Evolutionary conservation across 2,797 vertebrate genomes (phyloP).

Genomic region (Enteromius argenteus): DNA sequence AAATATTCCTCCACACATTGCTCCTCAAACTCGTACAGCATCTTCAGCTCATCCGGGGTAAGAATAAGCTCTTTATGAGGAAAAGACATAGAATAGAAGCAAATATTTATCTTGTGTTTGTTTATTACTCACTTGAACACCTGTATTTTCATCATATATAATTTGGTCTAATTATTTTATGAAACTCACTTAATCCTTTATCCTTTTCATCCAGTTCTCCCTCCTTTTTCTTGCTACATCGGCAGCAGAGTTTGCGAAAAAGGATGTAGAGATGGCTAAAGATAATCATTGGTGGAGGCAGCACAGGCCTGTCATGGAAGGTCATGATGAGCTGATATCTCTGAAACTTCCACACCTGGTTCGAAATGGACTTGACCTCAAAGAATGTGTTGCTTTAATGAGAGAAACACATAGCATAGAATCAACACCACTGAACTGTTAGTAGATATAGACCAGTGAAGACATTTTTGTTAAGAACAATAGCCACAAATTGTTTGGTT

Average conservation of each 20-base stretch:
- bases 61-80: constrained; percentile 87
- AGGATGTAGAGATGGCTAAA: constrained; percentile 95
- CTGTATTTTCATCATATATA: neutral
- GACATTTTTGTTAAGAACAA: neutral
- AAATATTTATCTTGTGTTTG: neutral
- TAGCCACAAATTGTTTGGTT: neutral
- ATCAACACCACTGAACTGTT: neutral
- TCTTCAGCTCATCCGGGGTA: constrained; percentile 93
- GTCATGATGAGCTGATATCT: constrained; percentile 99
- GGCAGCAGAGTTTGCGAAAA: constrained; percentile 83
- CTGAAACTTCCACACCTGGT: constrained; percentile 99
- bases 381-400: constrained; percentile 95
- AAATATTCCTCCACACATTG: constrained; percentile 98
- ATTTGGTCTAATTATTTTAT: neutral
- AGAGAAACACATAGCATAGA: constrained; percentile 1
- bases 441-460: neutral
- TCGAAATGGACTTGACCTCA: constrained; percentile 98
- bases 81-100: constrained; percentile 21
- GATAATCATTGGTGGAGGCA: constrained; percentile 97
- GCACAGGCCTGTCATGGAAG: constrained; percentile 95
- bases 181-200: constrained; percentile 89
- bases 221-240: constrained; percentile 81
- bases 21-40: constrained; percentile 95
- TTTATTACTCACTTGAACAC: neutral
- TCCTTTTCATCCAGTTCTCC: constrained; percentile 93